Evolutionary conservation across 2,797 vertebrate species (phyloP), one percentile per base, ranked within the genome.

Genomic region (Spea hammondii): DNA sequence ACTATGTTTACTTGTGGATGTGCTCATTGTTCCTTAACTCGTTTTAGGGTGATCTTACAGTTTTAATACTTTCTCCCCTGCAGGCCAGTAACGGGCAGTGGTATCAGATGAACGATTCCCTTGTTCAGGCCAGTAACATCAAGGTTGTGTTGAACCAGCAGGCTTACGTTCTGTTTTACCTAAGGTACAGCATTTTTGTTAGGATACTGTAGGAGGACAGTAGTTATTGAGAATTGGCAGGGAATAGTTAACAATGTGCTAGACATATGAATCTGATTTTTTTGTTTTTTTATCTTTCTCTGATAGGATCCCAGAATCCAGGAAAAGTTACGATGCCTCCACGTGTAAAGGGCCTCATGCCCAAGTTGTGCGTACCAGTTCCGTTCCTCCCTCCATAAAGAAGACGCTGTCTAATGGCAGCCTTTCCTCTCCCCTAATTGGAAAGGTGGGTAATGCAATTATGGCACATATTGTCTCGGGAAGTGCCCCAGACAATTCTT

Each of bases 91-190:
- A 93, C 0, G 96, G 97, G 12, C 97, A 98, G 85, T 98, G 97
- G 96, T 99, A 97, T 85, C 96, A 98, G 85, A 99, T 98, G 98
- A 98, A 99, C 0, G 96, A 99, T 84, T 95, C 95, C 0, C 87
- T 95, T 86, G 98, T 98, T 74, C 95, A 95, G 70, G 89, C 90
- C 54, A 99, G 96, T 89, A 99, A 95, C 85, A 94, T 98, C 90
- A 98, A 98, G 87, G 97, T 96, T 73, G 97, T 98, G 12, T 92
- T 99, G 84, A 98, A 96, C 89, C 98, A 99, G 90, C 96, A 99
- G 89, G 98, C 98, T 14, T 99, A 99, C 0, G 88, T 99, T 76
- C 95, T 99, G 51, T 99, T 99, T 89, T 99, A 99, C 77, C 85
- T 98, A 86, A 93, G 96, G 96, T 98, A 85, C 85, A 85, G n/a